Conservation (phyloP, 1,140 invertebrate species). For the Hetaerina americana region DNA sequence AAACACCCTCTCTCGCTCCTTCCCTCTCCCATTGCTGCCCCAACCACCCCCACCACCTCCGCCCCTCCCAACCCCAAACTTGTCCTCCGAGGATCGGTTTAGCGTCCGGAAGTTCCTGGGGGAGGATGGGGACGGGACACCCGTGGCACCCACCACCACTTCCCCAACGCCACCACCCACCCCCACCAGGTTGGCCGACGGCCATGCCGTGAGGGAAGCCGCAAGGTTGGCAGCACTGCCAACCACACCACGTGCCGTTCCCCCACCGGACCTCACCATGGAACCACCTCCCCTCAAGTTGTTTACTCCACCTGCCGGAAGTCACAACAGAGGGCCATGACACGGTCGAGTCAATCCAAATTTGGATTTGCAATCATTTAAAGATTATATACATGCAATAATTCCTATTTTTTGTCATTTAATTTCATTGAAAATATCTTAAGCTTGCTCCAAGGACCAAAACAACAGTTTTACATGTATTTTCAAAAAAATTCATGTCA, state of each 20-base stretch:
- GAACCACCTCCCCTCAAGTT: background rate
- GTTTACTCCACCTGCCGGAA: background rate
- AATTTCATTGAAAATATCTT: too few species aligned
- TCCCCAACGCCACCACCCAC: background rate
- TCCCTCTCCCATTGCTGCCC: background rate
- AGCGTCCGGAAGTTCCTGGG: background rate
- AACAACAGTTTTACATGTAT: too few species aligned
- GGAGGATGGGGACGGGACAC: background rate
- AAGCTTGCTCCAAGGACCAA: too few species aligned
- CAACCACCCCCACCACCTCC: background rate
- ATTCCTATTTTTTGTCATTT: too few species aligned
- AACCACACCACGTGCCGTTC: background rate
- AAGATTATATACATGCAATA: too few species aligned
- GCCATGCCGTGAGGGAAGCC: background rate
- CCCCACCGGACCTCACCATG: background rate
- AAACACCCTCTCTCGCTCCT: background rate
- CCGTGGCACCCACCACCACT: background rate
- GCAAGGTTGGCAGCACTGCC: background rate
- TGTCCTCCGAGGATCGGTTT: background rate
- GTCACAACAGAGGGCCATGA: too few species aligned
- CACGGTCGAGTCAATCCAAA: too few species aligned
- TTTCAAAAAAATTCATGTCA: too few species aligned
- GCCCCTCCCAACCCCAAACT: background rate
- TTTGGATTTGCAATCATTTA: too few species aligned
- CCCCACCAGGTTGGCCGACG: background rate